Conservation (phyloP, 2,797 vertebrate species). For the Enteromius anoplus region DNA sequence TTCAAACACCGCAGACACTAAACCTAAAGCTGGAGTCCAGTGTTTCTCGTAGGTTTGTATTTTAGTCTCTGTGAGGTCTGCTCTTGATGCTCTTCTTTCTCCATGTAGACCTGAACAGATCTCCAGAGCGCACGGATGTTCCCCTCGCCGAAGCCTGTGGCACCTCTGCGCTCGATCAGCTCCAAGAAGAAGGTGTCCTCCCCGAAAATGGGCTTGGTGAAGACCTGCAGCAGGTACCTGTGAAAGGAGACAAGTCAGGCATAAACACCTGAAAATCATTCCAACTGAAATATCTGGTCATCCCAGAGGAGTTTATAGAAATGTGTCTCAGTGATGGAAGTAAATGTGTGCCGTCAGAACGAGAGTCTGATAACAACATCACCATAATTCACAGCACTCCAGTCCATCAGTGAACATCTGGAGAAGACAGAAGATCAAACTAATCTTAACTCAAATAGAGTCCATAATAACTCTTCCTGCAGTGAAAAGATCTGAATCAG, state of each 20-base stretch:
- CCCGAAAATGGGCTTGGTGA: slow-evolving; percentile 88
- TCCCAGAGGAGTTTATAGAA: neutral
- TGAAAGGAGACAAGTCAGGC: neutral
- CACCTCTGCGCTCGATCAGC: slow-evolving; percentile 89
- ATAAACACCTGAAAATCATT: neutral
- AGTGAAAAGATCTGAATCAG: neutral
- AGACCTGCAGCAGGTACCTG: slow-evolving; percentile 91
- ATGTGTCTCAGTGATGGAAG: neutral
- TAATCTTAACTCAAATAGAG: neutral
- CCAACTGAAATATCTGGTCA: too few species aligned
- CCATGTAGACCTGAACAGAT: slow-evolving; percentile 86
- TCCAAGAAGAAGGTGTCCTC: slow-evolving; percentile 95
- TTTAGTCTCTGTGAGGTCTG: slow-evolving; percentile 33
- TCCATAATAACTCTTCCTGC: too few species aligned
- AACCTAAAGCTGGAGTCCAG: neutral
- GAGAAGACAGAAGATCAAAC: neutral
- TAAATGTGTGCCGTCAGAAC: neutral
- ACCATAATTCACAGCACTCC: neutral
- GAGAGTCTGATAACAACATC: neutral
- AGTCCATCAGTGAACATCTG: neutral
- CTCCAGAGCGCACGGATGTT: slow-evolving; percentile 92
- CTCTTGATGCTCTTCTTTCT: slow-evolving; percentile 59
- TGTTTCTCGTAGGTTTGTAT: neutral
- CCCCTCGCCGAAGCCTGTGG: slow-evolving; percentile 89
- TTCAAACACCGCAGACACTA: neutral